Evolutionary conservation across 2,113 vertebrate genomes (phyloP).

Genomic region (Pseudonaja textilis): DNA sequence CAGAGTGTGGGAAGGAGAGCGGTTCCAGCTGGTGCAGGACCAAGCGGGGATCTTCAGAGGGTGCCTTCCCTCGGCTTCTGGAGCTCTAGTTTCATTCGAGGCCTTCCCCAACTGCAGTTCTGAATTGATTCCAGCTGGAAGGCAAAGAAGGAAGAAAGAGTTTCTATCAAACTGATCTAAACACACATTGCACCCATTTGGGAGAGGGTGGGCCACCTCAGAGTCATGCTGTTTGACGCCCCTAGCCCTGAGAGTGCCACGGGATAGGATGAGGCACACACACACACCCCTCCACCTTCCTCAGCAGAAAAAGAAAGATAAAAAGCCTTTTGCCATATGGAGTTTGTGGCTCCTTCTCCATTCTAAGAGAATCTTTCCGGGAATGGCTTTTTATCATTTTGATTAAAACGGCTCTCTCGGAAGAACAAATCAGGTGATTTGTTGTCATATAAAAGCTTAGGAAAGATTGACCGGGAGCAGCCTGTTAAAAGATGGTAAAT

Average conservation of each 20-base stretch:
- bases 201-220: neutral
- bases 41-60: neutral
- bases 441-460: slow-evolving; percentile 1
- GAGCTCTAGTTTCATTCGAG: neutral
- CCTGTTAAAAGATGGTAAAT: slow-evolving; percentile 21
- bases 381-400: slow-evolving; percentile 30
- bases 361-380: slow-evolving; percentile 25
- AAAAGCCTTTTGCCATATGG: neutral
- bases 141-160: neutral
- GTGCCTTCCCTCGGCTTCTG: neutral
- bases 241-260: neutral
- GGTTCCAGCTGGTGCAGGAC: neutral
- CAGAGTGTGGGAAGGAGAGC: neutral
- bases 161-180: slow-evolving; percentile 8
- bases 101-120: neutral
- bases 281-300: neutral
- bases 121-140: slow-evolving; percentile 1
- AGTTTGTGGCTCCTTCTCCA: neutral
- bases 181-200: slow-evolving; percentile 14
- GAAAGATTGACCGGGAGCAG: slow-evolving; percentile 21
- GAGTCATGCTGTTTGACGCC: neutral
- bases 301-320: neutral
- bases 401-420: slow-evolving; percentile 18
- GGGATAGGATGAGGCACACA: neutral
- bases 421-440: neutral